These are phyloP conservation scores for Paracyclopina nana DNA, from an alignment of 1,140 invertebrate species.

Conservation along the genomic window DNA sequence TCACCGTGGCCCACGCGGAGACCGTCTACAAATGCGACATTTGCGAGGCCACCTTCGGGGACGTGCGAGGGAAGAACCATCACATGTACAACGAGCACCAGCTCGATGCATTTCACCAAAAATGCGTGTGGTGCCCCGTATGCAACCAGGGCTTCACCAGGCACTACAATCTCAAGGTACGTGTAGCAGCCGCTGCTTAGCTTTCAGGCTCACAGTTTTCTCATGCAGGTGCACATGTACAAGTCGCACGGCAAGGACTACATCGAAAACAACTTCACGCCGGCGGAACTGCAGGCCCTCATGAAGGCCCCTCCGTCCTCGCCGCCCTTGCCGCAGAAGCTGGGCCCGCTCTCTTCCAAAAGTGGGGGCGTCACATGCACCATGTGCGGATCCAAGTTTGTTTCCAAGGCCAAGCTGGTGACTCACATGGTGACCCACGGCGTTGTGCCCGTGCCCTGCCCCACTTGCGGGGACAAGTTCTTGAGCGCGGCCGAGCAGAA, in stretches of 20 bases:
- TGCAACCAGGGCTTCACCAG: constrained; percentile 15
- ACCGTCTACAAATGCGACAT: constrained; percentile 13
- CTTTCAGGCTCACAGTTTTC: no score
- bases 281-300: constrained; percentile 2
- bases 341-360: no score
- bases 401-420: background rate
- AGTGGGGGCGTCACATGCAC: background rate
- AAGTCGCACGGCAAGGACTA: constrained; percentile 15
- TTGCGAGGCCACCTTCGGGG: constrained; percentile 7
- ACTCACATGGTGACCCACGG: background rate
- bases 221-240: no score
- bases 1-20: background rate
- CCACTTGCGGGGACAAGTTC: constrained; percentile 9
- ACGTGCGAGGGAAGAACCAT: constrained; percentile 11
- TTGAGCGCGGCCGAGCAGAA: constrained; percentile 1
- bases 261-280: constrained; percentile 13
- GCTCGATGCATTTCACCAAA: constrained; percentile 9
- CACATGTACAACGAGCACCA: constrained; percentile 15
- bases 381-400: background rate
- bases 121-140: constrained; percentile 15
- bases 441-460: background rate
- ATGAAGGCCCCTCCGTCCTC: background rate
- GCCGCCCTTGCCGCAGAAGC: constrained; percentile 2
- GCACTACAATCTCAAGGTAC: constrained; percentile 16
- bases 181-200: no score